Evolutionary conservation across 2,888 invertebrate species (phyloP), one percentile per base, ranked within the genome.

Genomic region (Tenthredo scrophulariae): DNA sequence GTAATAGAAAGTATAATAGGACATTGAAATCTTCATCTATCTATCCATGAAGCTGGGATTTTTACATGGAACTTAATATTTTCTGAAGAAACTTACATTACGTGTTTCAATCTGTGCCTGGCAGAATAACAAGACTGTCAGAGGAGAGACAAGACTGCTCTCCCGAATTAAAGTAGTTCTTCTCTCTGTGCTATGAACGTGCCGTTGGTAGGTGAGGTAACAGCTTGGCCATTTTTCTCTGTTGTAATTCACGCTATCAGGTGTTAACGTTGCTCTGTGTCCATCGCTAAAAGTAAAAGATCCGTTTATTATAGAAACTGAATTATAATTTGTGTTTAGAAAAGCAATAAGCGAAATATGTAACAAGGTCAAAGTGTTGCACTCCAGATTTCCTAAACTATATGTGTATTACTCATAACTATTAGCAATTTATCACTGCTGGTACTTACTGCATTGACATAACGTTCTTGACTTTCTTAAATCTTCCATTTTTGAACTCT

Each of bases 171-270:
- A 90, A 0, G 95, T 93, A 0, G 94, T 95, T 77, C 95, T 91
- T 40, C 96, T 91, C 75, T 95, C 94, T 15, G 93, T 90, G 0
- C 95, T 95, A 85, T 95, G 94, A 1, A 94, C 93, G 26, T 95
- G 95, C 29, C 95, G 94, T 79, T 95, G 95, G 91, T 96, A 95
- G 0, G 95, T 92, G 0, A 96, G 88, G 67, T 95, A 94, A 13
- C 94, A 91, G 1, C 94, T 94, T 2, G 92, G 92, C 88, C 94
- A 95, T 0, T 88, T 85, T 33, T 91, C 91, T 58, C 95, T 91
- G 29, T 93, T 94, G 88, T 94, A 94, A 93, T 96, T 96, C 0
- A 96, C 95, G 91, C 96, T 96, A n/a, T 96, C 96, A 0, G 94
- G 92, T 1, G 95, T 94, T 67, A 96, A 94, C 86, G 95, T 94